phyloP scores from a whole-genome alignment of 1,140 invertebrate species.

The Aphidius ervi region DNA sequence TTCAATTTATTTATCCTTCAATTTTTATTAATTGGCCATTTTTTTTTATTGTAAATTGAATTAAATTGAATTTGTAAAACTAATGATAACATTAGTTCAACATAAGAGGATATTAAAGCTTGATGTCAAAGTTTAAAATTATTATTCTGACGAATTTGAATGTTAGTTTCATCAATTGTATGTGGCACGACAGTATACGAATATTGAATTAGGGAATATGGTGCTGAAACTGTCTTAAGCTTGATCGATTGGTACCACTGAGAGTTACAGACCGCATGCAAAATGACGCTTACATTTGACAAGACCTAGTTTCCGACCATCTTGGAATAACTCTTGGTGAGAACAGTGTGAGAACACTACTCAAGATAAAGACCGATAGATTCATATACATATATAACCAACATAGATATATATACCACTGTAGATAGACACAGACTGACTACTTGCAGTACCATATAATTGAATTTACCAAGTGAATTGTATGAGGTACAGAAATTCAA shows the following conservation, averaged over 20 bases:
- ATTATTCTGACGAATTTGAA: too few relatives aligned
- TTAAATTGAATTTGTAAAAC: too few relatives aligned
- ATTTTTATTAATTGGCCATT: too few relatives aligned
- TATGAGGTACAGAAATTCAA: constrained; percentile 24
- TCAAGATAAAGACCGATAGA: constrained; percentile 15
- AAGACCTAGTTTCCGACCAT: constrained; percentile 2
- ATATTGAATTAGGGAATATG: neutral
- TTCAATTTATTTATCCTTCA: too few relatives aligned
- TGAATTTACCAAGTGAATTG: constrained; percentile 22
- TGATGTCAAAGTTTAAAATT: too few relatives aligned
- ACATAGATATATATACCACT: neutral
- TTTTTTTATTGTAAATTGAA: too few relatives aligned
- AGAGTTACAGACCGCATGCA: constrained; percentile 17
- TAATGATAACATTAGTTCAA: too few relatives aligned
- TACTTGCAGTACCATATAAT: constrained; percentile 16
- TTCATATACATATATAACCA: neutral
- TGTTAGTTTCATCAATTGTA: too few relatives aligned
- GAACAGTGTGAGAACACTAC: neutral
- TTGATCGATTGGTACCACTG: constrained; percentile 18
- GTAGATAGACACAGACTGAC: too few relatives aligned
- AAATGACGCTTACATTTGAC: constrained; percentile 8
- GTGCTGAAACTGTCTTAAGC: constrained; percentile 12
- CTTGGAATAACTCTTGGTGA: constrained; percentile 23
- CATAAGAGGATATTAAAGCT: too few relatives aligned
- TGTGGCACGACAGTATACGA: too few relatives aligned